These are phyloP conservation scores for Amorpha juglandis DNA, from an alignment of 2,888 invertebrate genomes.

Conservation along the genomic window DNA sequence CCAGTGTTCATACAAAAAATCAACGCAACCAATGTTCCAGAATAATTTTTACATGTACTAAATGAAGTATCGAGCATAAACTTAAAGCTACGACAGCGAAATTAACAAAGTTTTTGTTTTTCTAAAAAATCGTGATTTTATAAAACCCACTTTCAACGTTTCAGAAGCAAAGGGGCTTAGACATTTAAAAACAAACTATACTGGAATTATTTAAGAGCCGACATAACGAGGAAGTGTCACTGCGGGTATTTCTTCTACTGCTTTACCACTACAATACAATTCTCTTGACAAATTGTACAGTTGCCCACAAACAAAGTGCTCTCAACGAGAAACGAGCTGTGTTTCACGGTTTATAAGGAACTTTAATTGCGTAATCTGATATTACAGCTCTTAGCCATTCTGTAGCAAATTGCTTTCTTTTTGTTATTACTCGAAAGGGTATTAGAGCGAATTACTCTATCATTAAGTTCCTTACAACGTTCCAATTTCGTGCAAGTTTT, in stretches of 20 bases:
- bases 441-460: slow-evolving; percentile 23
- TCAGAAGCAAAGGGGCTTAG: neutral
- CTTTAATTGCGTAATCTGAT: slow-evolving; percentile 65
- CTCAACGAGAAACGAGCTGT: slow-evolving; percentile 48
- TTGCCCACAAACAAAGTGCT: slow-evolving; percentile 57
- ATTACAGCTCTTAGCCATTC: slow-evolving; percentile 45
- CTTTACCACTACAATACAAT: slow-evolving; percentile 47
- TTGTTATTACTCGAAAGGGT: slow-evolving; percentile 39
- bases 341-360: slow-evolving; percentile 53
- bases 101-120: too few species aligned
- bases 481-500: slow-evolving; percentile 14
- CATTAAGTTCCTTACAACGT: slow-evolving; percentile 14
- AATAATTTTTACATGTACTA: too few species aligned
- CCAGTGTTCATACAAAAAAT: too few species aligned
- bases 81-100: too few species aligned
- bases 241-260: slow-evolving; percentile 28
- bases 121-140: too few species aligned
- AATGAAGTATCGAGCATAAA: too few species aligned
- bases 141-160: too few species aligned
- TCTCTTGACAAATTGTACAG: slow-evolving; percentile 56
- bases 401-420: slow-evolving; percentile 45
- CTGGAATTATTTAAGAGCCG: slow-evolving; percentile 12
- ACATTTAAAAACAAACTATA: slow-evolving; percentile 29
- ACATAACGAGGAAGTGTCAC: slow-evolving; percentile 24
- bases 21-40: too few species aligned